Percentiles rank a stretch among this genome's conserved stretches.
Conservation (phyloP, 2,797 vertebrate species). For the Alcedo quadribrachys region DNA sequence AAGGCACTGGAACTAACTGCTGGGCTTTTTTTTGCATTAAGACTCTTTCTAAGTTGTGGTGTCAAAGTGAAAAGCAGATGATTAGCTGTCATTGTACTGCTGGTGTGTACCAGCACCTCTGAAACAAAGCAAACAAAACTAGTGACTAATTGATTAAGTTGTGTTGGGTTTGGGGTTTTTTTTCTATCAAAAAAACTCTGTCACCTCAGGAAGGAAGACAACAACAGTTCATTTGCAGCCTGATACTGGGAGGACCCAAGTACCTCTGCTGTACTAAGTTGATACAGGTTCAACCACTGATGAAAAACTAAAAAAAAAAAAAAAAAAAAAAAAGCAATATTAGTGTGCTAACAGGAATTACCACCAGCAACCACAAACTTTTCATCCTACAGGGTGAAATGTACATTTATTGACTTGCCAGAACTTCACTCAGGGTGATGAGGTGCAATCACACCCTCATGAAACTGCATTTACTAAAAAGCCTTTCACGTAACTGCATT, state of each 20-base stretch:
- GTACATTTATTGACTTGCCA: background rate
- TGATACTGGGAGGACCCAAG: constrained; percentile 3
- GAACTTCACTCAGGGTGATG: background rate
- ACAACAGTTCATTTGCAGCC: constrained; percentile 26
- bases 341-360: background rate
- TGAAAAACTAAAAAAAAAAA: background rate
- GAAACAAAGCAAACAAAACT: constrained; percentile 45
- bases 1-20: background rate
- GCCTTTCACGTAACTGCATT: background rate
- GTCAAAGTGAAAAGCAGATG: constrained; percentile 54
- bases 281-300: background rate
- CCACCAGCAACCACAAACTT: background rate
- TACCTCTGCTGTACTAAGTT: background rate
- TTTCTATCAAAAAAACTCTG: background rate
- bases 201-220: constrained; percentile 64
- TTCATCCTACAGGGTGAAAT: background rate
- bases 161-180: background rate
- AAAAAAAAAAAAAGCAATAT: background rate
- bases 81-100: constrained; percentile 20
- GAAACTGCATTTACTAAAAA: background rate
- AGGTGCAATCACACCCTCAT: background rate
- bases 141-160: constrained; percentile 42
- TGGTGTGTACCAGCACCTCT: background rate
- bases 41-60: background rate
- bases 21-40: background rate